Evolutionary conservation across 2,888 invertebrate species (phyloP), one percentile per base, ranked within the genome.

Genomic region (Clitarchus hookeri): DNA sequence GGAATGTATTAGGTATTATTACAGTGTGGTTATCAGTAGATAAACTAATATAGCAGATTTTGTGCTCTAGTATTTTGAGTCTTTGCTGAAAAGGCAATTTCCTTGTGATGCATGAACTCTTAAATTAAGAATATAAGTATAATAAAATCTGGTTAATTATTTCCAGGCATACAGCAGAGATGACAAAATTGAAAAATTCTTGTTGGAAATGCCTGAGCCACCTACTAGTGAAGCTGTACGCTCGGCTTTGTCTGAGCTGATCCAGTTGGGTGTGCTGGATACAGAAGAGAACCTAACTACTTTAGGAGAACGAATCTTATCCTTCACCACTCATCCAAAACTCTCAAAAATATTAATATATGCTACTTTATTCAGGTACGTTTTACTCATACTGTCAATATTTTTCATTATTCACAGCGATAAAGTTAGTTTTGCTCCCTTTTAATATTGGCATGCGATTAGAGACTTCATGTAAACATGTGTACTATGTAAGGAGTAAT

Each of bases 201-300:
- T 96, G 36, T 92, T 93, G 0, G 91, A 93, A 87, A 91, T 96
- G 77, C 94, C 94, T 0, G 93, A 95, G 86, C 94, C 95, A 2
- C 96, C 96, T 0, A 91, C 91, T 54, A 88, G 89, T 9, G 90
- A 90, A 44, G 92, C 94, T 0, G 91, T 95, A 0, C 88, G 91
- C 44, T 90, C 91, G 53, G 95, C 96, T 0, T 93, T 96, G 1
- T 90, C 92, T 0, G 94, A 94, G 88, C 92, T 96, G 36, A 92
- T 93, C 80, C 92, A 93, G 6, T 87, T 92, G 90, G 93, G 93
- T 0, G 93, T 94, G 0, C 88, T 96, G 6, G 93, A 95, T 44
- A 87, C 90, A 0, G 87, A 92, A 0, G 95, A 96, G 89, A 92
- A 93, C 53, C 90, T 96, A 19, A 96, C 96, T 0, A 91, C 94